Base-by-base conservation (phyloP, 2,797 vertebrate genomes). In the Dendrocincla fuliginosa region DNA sequence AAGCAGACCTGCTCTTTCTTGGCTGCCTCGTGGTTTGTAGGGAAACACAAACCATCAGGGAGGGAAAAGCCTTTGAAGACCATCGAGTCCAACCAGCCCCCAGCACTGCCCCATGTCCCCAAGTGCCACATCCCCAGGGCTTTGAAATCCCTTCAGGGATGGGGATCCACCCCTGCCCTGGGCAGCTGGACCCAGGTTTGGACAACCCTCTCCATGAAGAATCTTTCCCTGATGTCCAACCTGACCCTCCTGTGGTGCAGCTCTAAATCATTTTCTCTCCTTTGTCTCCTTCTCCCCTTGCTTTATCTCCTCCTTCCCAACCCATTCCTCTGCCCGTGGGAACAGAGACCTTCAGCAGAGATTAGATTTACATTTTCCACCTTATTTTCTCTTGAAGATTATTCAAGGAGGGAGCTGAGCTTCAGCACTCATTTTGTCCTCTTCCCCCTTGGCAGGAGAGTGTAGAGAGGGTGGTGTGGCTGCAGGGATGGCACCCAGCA, bases 391-490 rank as follows among this genome's bases (percentile, higher is more conserved):
- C 0, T 6, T 1, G 2, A 13, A 42, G 41, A 35, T 46, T 2
- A 30, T 17, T 49, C 15, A 3, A 42, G 18, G 67, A 61, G 20
- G 39, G 61, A 61, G 1, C 24, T 52, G 64, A 67, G 39, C 15
- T 68, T 68, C 11, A 13, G 39, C 30, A 4, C 30, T 63, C 0
- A 1, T 39, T 83, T 50, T 57, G 5, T 30, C 16, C 13, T 63
- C 27, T 47, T 50, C 5, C 5, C 4, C 5, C 37, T 55, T 0
- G 2, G 6, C 11, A 2, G 3, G 69, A 30, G 30, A 50, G 13
- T 0, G 0, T 47, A 47, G 25, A 35, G 59, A 44, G 32, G 60
- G 20, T 1, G 5, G 13, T 39, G 10, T 0, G 2, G 52, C 32
- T 7, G 27, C 11, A 27, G 56, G 35, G 39, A 3, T 5, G 42